Evolutionary conservation across 2,888 invertebrate species (phyloP).

Genomic region (Netelia melanura): DNA sequence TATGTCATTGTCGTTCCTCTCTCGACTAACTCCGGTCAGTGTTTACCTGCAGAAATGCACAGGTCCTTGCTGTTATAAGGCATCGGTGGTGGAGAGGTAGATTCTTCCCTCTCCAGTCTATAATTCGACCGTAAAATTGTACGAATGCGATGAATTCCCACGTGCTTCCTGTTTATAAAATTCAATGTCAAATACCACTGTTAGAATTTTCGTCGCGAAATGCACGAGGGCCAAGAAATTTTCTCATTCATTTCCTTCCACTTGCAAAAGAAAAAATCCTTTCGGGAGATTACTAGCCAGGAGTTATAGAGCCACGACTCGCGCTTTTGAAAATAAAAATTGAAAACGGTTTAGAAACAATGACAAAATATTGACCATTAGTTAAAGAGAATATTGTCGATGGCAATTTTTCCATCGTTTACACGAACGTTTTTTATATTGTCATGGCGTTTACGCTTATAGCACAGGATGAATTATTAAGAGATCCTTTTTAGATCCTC

Average conservation of each 20-base stretch:
- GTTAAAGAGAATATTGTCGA: too few relatives aligned
- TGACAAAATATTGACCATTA: too few relatives aligned
- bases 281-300: too few relatives aligned
- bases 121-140: constrained; percentile 57
- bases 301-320: too few relatives aligned
- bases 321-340: too few relatives aligned
- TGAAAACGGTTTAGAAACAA: too few relatives aligned
- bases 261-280: too few relatives aligned
- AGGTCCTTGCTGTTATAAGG: constrained; percentile 45
- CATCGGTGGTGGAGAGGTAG: constrained; percentile 17
- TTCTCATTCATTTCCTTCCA: background rate
- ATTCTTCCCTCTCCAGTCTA: constrained; percentile 48
- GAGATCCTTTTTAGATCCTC: too few relatives aligned
- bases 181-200: constrained; percentile 28
- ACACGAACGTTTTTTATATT: too few relatives aligned
- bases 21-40: constrained; percentile 30
- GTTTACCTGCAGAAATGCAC: constrained; percentile 5
- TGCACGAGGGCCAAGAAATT: constrained; percentile 55
- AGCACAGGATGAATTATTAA: too few relatives aligned
- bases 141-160: constrained; percentile 60
- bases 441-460: too few relatives aligned
- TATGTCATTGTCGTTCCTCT: constrained; percentile 43
- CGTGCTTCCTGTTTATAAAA: constrained; percentile 23
- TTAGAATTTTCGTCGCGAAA: constrained; percentile 48
- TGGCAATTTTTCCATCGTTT: too few relatives aligned